Percentiles rank a stretch among this genome's conserved stretches.
These are phyloP conservation scores for Etia nguti DNA, from an alignment of 2,113 vertebrate genomes.

Conservation along the genomic window DNA sequence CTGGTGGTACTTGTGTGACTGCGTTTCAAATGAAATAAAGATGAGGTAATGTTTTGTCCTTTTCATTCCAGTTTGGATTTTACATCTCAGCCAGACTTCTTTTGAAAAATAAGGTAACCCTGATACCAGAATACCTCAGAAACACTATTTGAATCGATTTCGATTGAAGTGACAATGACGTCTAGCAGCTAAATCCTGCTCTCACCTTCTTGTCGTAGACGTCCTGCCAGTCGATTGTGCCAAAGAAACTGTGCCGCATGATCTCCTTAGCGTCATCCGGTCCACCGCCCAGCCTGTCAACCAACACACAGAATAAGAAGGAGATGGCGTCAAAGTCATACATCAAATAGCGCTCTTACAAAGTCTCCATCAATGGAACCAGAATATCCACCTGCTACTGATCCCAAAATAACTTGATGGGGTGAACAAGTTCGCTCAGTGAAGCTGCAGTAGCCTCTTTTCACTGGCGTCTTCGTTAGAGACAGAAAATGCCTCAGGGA, in stretches of 20 bases:
- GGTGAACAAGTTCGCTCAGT: conserved; percentile 37
- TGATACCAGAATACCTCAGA: conserved; percentile 36
- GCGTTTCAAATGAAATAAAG: background rate
- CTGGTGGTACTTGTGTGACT: background rate
- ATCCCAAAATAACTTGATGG: conserved; percentile 35
- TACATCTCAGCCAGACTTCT: conserved; percentile 1
- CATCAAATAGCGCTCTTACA: conserved; percentile 16
- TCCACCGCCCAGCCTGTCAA: conserved; percentile 85
- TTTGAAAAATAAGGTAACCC: conserved; percentile 29
- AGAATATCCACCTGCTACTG: conserved; percentile 51
- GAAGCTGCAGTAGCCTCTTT: conserved; percentile 20
- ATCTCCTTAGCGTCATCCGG: conserved; percentile 96
- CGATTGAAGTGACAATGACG: background rate
- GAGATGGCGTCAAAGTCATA: background rate
- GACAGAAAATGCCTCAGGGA: conserved; percentile 6
- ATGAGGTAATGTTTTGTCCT: conserved; percentile 13
- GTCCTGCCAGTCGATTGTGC: conserved; percentile 90
- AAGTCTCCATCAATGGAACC: conserved; percentile 42
- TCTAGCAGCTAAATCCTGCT: background rate
- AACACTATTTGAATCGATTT: background rate
- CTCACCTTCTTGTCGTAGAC: conserved; percentile 97
- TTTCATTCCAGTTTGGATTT: conserved; percentile 21
- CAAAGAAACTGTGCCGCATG: conserved; percentile 95
- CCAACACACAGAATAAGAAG: background rate
- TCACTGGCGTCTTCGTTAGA: background rate